Evolutionary conservation across 2,113 vertebrate genomes (phyloP).

Genomic region (Lagenorhynchus albirostris): DNA sequence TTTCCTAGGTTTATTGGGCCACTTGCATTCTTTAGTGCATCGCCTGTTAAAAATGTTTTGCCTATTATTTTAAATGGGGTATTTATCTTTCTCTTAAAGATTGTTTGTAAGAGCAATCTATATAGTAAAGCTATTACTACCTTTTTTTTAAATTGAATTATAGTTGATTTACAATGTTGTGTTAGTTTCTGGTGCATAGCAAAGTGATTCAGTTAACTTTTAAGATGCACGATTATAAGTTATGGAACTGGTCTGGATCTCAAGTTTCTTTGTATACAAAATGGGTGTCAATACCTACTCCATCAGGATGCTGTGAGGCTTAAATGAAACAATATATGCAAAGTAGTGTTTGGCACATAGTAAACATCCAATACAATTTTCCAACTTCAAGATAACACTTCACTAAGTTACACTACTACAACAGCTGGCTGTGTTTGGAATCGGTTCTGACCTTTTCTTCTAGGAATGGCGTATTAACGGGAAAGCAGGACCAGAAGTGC

Average conservation of each 20-base stretch:
- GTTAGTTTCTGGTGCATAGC: not conserved
- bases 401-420: not conserved
- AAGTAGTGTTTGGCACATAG: not conserved
- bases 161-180: not conserved
- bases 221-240: not conserved
- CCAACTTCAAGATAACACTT: not conserved
- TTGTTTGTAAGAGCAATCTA: not conserved
- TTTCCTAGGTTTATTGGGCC: not conserved
- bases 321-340: not conserved
- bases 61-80: not conserved
- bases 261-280: not conserved
- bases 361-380: not conserved
- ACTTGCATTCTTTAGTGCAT: not conserved
- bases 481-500: slow-evolving; percentile 99
- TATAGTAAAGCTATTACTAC: not conserved
- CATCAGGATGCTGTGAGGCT: not conserved
- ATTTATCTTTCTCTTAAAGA: slow-evolving; percentile 9
- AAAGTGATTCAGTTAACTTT: not conserved
- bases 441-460: slow-evolving; percentile 93
- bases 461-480: slow-evolving; percentile 95
- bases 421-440: not conserved
- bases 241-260: not conserved
- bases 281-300: not conserved
- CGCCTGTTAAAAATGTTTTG: not conserved
- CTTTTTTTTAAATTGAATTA: not conserved